Evolutionary conservation across 2,113 vertebrate species (phyloP).

Genomic region (Cardinalis cardinalis): DNA sequence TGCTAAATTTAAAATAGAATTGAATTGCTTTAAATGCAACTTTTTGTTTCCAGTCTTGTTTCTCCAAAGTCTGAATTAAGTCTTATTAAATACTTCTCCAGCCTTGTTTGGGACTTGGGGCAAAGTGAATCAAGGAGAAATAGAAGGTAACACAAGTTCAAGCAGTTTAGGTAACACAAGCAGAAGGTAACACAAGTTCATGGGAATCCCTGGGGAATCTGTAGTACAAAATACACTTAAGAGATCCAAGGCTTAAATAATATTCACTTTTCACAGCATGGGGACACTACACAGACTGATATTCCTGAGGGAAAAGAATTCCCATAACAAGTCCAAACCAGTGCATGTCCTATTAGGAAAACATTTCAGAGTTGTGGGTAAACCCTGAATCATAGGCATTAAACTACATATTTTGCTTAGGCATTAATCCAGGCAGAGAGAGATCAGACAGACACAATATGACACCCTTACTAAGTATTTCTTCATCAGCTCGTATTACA

Average conservation of each 20-base stretch:
- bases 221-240: not conserved
- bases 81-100: not conserved
- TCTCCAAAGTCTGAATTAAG: not conserved
- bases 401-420: not conserved
- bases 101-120: not conserved
- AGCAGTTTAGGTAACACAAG: not conserved
- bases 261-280: not conserved
- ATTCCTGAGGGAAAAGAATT: not conserved
- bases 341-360: not conserved
- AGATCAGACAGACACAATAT: not conserved
- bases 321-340: not conserved
- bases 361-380: not conserved
- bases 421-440: not conserved
- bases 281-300: not conserved
- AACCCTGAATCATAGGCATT: not conserved
- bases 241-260: not conserved
- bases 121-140: not conserved
- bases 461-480: not conserved
- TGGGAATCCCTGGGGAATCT: not conserved
- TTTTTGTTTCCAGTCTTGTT: not conserved
- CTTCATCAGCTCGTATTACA: not conserved
- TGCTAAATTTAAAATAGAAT: conserved; percentile 20
- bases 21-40: not conserved
- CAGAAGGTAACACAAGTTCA: not conserved
- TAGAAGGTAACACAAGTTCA: not conserved